Percentiles rank a stretch among this genome's conserved stretches.
Evolutionary conservation across 2,113 vertebrate species (phyloP).

Genomic region (Carassius carassius): DNA sequence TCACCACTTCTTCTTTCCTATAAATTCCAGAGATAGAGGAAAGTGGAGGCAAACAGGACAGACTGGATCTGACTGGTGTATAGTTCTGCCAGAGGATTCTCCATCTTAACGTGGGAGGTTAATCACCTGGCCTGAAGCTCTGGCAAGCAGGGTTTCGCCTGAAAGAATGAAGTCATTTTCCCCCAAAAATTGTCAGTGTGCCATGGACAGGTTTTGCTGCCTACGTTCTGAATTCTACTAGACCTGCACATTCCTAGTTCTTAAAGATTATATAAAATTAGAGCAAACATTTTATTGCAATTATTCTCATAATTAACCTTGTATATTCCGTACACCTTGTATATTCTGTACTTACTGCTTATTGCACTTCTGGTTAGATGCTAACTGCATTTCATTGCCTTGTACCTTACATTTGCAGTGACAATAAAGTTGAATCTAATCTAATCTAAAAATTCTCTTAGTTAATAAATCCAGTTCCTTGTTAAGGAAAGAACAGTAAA

Average conservation of each 20-base stretch:
- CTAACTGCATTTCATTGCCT: too few species aligned
- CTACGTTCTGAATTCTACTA: not conserved
- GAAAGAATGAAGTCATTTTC: slow-evolving; percentile 24
- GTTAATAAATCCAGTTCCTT: not conserved
- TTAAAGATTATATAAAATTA: not conserved
- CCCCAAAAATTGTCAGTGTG: not conserved
- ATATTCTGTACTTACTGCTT: too few species aligned
- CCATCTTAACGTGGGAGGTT: slow-evolving; percentile 32
- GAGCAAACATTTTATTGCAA: not conserved
- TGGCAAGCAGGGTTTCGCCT: slow-evolving; percentile 31
- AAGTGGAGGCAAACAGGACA: slow-evolving; percentile 54
- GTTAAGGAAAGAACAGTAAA: too few species aligned
- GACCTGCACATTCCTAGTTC: not conserved
- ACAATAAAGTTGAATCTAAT: too few species aligned
- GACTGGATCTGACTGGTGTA: slow-evolving; percentile 52
- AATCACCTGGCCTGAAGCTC: slow-evolving; percentile 41
- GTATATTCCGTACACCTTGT: too few species aligned
- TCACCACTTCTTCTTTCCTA: slow-evolving; percentile 49
- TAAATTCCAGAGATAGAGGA: slow-evolving; percentile 56
- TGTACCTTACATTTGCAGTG: too few species aligned
- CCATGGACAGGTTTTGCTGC: slow-evolving; percentile 27
- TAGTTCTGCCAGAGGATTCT: slow-evolving; percentile 37
- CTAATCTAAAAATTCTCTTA: too few species aligned
- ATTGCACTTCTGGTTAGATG: too few species aligned
- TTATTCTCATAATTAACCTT: too few species aligned